Conservation (phyloP, 2,113 vertebrate genomes). For the Amphiprion ocellaris region DNA sequence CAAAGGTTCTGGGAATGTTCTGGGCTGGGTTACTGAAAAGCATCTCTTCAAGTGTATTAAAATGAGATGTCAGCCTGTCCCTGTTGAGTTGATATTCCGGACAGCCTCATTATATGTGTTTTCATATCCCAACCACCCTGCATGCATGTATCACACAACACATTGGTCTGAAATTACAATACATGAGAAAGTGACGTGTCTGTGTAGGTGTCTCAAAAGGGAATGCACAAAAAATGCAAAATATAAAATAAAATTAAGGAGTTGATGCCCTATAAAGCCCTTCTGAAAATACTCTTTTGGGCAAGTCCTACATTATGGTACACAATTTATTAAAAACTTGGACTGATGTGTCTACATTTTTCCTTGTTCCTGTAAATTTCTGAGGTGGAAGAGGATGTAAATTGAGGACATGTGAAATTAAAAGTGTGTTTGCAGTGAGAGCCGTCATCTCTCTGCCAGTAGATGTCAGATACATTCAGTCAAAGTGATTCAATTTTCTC, state of each 20-base stretch:
- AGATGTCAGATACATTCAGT: conserved; percentile 39
- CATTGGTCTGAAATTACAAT: background rate
- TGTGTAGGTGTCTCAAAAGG: background rate
- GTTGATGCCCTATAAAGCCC: background rate
- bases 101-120: background rate
- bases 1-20: conserved; percentile 67
- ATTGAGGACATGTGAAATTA: background rate
- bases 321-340: conserved; percentile 18
- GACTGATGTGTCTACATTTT: background rate
- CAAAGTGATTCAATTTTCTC: background rate
- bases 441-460: background rate
- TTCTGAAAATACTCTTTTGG: background rate
- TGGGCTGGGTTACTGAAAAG: conserved; percentile 41
- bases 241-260: background rate
- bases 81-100: conserved; percentile 24
- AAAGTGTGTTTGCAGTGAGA: conserved; percentile 15
- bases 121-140: conserved; percentile 22
- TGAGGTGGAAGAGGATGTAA: background rate
- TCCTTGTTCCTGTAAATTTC: background rate
- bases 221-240: conserved; percentile 25
- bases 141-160: background rate
- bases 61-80: conserved; percentile 23
- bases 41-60: conserved; percentile 41
- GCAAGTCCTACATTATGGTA: background rate
- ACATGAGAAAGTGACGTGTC: background rate